These are phyloP conservation scores for Myopa testacea DNA, from an alignment of 2,888 invertebrate species.

Conservation along the genomic window DNA sequence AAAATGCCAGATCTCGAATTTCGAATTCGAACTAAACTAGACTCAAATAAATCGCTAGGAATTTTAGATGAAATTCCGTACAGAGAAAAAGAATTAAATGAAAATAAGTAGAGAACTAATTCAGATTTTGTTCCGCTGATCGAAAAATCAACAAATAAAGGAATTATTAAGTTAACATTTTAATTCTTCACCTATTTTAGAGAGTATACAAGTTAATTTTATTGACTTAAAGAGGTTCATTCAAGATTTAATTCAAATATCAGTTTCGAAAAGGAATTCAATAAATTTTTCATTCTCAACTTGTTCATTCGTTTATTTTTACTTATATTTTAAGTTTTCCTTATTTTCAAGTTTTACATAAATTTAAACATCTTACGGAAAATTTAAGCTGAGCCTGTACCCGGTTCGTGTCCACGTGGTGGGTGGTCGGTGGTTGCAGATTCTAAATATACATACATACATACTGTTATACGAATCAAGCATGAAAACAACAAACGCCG, in stretches of 20 bases:
- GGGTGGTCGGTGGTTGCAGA: conserved; percentile 3
- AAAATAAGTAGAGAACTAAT: neutral
- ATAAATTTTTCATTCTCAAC: no score
- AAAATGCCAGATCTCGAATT: conserved; percentile 4
- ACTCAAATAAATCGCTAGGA: neutral
- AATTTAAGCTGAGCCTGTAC: neutral
- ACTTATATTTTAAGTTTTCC: no score
- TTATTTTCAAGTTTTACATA: neutral
- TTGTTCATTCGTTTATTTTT: no score
- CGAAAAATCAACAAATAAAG: neutral
- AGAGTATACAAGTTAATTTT: no score
- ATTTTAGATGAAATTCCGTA: neutral
- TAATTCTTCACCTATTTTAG: no score
- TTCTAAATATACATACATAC: conserved; percentile 6
- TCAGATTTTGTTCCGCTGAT: neutral
- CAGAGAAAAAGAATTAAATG: neutral
- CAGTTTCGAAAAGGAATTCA: no score
- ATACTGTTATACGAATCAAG: neutral
- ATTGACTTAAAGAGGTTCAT: no score
- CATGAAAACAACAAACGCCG: conserved; percentile 27
- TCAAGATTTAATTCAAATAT: no score
- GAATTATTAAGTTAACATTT: no score
- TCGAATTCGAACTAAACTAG: neutral
- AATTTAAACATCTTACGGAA: neutral
- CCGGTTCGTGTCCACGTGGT: neutral